Base-by-base conservation (phyloP, 2,797 vertebrate genomes). In the Synaphobranchus kaupii region DNA sequence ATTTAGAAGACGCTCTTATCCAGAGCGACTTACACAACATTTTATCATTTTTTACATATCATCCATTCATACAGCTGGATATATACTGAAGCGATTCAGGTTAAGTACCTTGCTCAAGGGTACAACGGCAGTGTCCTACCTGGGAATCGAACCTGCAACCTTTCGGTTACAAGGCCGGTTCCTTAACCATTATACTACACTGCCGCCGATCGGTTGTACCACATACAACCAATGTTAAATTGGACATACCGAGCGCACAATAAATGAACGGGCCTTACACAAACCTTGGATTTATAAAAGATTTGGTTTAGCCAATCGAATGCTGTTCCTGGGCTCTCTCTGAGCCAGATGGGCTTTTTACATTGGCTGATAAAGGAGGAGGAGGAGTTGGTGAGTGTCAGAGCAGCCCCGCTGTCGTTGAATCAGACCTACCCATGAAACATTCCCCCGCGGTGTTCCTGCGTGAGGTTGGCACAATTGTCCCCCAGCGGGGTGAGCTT, bases 401-500 rank as follows among this genome's bases (percentile, higher is more conserved):
- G 4, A 73, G 9, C 31, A 4, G 12, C 9, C 10, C 9, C 5
- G 68, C 68, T 2, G 9, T 13, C 68, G 31, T 0, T 31, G 9
- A 9, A 10, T 31, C 7, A 6, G n/a, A 1, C 2, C 7, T 0
- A 22, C 22, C 60, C 22, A n/a, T 66, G 60, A 50, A 50, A 71
- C 13, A 9, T 7, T 12, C 3, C 39, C 0, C 31, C 73, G 22
- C 22, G 39, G 15, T 1, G 39, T 78, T 78, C 47, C 17, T 20
- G 34, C 15, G 39, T 8, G 73, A 47, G 73, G 39, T 22, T 17
- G 13, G 4, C 0, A 25, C 39, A 78, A 8, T 44, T 47, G 39
- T 15, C 73, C 7, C 73, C 89, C 91, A 86, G 85, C 10, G 71
- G 89, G 80, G 71, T 84, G 6, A 52, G 12, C 89, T 88, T 88